Percentiles rank a stretch among this genome's conserved stretches.
phyloP scores from a whole-genome alignment of 2,888 invertebrate genomes.

The Prosopocoilus inquinatus region DNA sequence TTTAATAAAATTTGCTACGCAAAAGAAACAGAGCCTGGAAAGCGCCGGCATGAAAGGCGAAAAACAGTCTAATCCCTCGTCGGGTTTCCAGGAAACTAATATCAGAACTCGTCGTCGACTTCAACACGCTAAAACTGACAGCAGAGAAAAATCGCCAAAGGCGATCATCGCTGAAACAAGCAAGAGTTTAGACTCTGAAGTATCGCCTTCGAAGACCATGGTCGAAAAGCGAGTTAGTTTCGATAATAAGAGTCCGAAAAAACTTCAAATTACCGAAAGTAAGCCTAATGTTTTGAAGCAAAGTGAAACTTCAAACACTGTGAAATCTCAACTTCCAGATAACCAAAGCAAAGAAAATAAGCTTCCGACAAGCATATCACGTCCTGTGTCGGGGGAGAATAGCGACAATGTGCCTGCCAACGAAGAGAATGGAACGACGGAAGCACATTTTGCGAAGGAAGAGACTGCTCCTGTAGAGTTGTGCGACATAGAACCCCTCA shows the following conservation, averaged over 20 bases:
- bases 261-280: background rate
- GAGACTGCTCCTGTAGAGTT: slow-evolving; percentile 34
- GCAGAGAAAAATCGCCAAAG: slow-evolving; percentile 1
- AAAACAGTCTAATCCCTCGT: background rate
- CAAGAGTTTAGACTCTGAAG: background rate
- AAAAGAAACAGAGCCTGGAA: slow-evolving; percentile 16
- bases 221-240: slow-evolving; percentile 29
- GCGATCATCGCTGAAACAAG: background rate
- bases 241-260: slow-evolving; percentile 14
- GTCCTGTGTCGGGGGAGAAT: background rate
- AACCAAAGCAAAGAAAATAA: background rate
- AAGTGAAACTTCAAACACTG: background rate
- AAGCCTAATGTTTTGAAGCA: background rate
- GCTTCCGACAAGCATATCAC: background rate
- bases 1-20: slow-evolving; percentile 39
- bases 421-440: slow-evolving; percentile 19
- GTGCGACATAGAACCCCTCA: slow-evolving; percentile 57
- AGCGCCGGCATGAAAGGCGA: background rate
- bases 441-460: slow-evolving; percentile 32
- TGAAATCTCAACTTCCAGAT: background rate
- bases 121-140: background rate
- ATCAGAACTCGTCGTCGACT: background rate
- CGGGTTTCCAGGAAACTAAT: background rate
- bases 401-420: slow-evolving; percentile 7
- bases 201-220: background rate